Evolutionary conservation across 2,888 invertebrate genomes (phyloP), one percentile per base, ranked within the genome.

Genomic region (Trypoxylon attenuatum): DNA sequence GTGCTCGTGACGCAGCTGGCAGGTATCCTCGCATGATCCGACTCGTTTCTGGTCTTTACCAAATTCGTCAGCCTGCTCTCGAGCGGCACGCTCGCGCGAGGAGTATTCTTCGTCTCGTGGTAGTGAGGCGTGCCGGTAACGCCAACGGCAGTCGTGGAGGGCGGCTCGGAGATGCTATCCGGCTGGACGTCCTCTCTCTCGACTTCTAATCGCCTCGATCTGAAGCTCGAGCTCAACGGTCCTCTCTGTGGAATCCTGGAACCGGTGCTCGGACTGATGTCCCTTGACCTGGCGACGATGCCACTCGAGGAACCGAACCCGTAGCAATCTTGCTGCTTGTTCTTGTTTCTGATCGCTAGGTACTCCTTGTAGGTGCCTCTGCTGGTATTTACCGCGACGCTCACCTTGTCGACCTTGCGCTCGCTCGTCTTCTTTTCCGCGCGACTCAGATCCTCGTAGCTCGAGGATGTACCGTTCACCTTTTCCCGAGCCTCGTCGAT

Each of bases 391-490:
- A 76, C 75, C 2, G 64, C 78, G 13, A 78, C 65, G 42, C 75
- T 82, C 3, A 74, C 69, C 54, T 74, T 77, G 21, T 76, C 74
- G 19, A 55, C 49, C 16, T 63, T 75, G 5, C 69, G 71, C 2
- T 79, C 80, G n/a, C n/a, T n/a, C 22, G 42, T 13, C 41, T 69
- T 77, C 19, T 61, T 53, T 0, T 77, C 76, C 15, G 76, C 71
- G 5, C 76, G 78, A 27, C 77, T 82, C 1, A 83, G 69, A 25
- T 83, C 81, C 59, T 84, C 83, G 69, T 81, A 84, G 39, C 84
- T 84, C 2, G 82, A 77, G 3, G 84, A 82, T 0, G 68, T 56
- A 19, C 75, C 79, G 63, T 82, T 82, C 33, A 80, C 19, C 22
- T 73, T 75, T 3, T 81, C 78, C 15, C 72, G 69, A 3, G 73